Base-by-base conservation (phyloP, 1,140 invertebrate genomes). In the Ctenoplectra terminalis region DNA sequence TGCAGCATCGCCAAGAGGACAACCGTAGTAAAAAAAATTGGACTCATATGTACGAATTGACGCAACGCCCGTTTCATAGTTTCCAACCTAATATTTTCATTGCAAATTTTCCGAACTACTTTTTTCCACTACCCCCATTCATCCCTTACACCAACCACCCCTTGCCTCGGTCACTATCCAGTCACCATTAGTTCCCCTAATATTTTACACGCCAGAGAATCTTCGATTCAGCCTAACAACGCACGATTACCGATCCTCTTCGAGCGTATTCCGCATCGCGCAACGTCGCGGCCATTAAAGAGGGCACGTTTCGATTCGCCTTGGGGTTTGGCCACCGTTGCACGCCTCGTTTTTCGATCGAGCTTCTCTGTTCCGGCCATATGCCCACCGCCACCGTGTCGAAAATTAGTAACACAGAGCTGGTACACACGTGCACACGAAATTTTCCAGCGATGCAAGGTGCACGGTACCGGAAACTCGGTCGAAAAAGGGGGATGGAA, bases 231-330 rank as follows among this genome's bases (percentile, higher is more conserved):
- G 31, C 69, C 72, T 73, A 77, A 87, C 84, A 64, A 52, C 48
- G 69, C 9, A 31, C 58, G 72, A 80, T 86, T 86, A 79, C 82
- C 70, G 73, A 69, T 71, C 61, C 71, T 34, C 46, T 52, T 56
- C 1, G 29, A 73, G 63, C 58, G 69, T 84, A 73, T 77, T 86
- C 73, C 54, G 29, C 43, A 15, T 58, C 81, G 83, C 70, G 78
- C 72, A 85, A 71, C 82, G n/a, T n/a, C 84, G 82, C 81, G 72
- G 34, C 81, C 81, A 82, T 85, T 87, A 87, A 85, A 46, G 63
- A 64, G 76, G 74, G 71, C 73, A 77, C 54, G 48, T 63, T 63
- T 34, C 67, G n/a, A 84, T 87, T 77, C 70, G 64, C 20, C 58
- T 48, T 37, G 82, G 84, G 72, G 20, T 37, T 40, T 75, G 29